A percentile compares a stretch with the other conserved stretches of the same genome.
Conservation (phyloP, 2,113 vertebrate genomes). For the Setophaga petechia region DNA sequence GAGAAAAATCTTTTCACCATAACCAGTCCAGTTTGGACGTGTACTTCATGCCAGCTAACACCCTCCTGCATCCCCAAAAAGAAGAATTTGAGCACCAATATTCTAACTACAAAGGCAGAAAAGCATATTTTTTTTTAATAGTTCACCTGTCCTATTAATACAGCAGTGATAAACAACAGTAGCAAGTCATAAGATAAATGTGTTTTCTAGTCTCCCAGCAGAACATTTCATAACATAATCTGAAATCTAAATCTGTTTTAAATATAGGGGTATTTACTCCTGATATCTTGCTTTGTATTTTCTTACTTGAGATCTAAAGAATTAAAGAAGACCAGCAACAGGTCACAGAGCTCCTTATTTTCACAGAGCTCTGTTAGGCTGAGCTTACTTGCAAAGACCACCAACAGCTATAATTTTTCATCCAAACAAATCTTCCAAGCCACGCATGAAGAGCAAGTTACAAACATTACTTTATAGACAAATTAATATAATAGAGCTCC, state of each 20-base stretch:
- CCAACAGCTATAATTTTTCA: background rate
- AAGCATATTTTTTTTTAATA: background rate
- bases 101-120: background rate
- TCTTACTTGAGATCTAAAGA: background rate
- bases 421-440: background rate
- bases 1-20: background rate
- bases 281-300: background rate
- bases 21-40: background rate
- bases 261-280: background rate
- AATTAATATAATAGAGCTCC: background rate
- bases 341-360: background rate
- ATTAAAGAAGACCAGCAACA: background rate
- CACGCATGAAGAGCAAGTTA: background rate
- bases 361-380: background rate
- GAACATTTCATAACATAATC: background rate
- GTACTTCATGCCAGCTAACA: background rate
- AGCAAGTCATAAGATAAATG: background rate
- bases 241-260: background rate
- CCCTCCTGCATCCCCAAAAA: background rate
- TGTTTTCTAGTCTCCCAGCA: background rate
- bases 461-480: slow-evolving; percentile 1
- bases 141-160: background rate
- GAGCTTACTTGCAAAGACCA: background rate
- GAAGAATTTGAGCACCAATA: background rate
- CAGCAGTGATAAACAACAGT: background rate